Evolutionary conservation across 1,140 invertebrate species (phyloP).

Genomic region (Pseudobourletiella spinata): DNA sequence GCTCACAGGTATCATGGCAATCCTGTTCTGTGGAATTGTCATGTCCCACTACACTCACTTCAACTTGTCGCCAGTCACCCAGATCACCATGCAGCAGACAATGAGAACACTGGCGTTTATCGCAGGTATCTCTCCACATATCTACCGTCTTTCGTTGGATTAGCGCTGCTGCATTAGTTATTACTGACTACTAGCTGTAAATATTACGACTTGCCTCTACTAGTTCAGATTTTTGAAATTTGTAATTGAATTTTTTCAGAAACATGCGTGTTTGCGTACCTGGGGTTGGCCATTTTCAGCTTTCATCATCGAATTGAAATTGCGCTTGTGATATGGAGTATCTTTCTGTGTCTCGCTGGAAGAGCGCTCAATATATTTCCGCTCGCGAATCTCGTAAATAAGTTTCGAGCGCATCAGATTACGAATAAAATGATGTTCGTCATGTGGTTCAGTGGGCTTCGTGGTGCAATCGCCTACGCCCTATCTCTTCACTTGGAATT

Average conservation of each 20-base stretch:
- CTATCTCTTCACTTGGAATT: slow-evolving; percentile 92
- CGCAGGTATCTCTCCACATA: slow-evolving; percentile 53
- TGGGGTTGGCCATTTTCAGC: slow-evolving; percentile 94
- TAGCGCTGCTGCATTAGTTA: too few relatives aligned
- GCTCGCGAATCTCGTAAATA: slow-evolving; percentile 83
- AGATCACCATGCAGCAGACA: slow-evolving; percentile 98
- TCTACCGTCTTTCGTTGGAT: too few relatives aligned
- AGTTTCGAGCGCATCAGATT: slow-evolving; percentile 94
- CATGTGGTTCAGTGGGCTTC: slow-evolving; percentile 95
- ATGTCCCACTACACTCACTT: slow-evolving; percentile 99
- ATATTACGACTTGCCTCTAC: too few relatives aligned
- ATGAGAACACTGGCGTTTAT: slow-evolving; percentile 96
- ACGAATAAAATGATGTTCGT: slow-evolving; percentile 98
- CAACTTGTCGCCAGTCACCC: slow-evolving; percentile 94
- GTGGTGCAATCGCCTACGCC: slow-evolving; percentile 96
- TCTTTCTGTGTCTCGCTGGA: slow-evolving; percentile 83
- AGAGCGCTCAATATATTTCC: slow-evolving; percentile 96
- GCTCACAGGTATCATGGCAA: slow-evolving; percentile 91
- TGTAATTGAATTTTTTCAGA: slow-evolving; percentile 50
- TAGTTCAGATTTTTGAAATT: too few relatives aligned
- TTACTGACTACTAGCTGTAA: too few relatives aligned
- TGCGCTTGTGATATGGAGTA: slow-evolving; percentile 81
- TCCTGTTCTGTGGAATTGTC: slow-evolving; percentile 95
- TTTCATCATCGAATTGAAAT: slow-evolving; percentile 69
- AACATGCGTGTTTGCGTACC: slow-evolving; percentile 98